Evolutionary conservation across 2,797 vertebrate species (phyloP), one percentile per base, ranked within the genome.

Genomic region (Ataeniobius toweri): DNA sequence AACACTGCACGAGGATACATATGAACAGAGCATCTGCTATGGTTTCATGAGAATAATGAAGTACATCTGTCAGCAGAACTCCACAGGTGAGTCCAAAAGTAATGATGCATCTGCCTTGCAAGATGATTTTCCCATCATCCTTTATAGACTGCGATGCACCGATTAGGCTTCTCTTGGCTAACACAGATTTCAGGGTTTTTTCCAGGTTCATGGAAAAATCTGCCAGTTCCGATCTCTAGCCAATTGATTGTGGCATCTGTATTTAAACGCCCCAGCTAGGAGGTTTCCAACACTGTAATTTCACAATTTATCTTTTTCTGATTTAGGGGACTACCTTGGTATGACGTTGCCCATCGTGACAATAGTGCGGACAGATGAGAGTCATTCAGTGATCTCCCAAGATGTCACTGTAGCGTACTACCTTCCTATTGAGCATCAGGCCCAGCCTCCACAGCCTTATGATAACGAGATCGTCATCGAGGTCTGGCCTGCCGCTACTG

Each of bases 41-140:
- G 97, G 97, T 0, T 98, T 98, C 86, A 98, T 98, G 97, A 97
- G 93, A 94, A 94, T 98, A 83, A 98, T 98, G 97, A 96, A 91
- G 92, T 98, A 97, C 93, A 98, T 98, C 81, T 98, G 97, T 53
- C 94, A 97, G 88, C 95, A 98, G 89, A 98, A 98, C 81, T 94
- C 97, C 67, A 86, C 92, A 91, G 96, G 97, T 98, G 94, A 95
- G 41, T 79, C 28, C 13, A 68, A 71, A 71, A 74, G 31, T 13
- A 20, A 13, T 0, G 3, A 18, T 24, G 55, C 24, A 18, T 46
- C 51, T 46, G 9, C n/a, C 53, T 61, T 44, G 9, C 9, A 24
- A 24, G 5, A 24, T 24, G 0, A 44, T 68, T 68, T 24, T 13
- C 5, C 39, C 5, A 56, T 24, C 2, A 3, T 3, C 56, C 4